Evolutionary conservation across 1,140 invertebrate genomes (phyloP), one percentile per base, ranked within the genome.

Genomic region (Yoshiicerus persimilis): DNA sequence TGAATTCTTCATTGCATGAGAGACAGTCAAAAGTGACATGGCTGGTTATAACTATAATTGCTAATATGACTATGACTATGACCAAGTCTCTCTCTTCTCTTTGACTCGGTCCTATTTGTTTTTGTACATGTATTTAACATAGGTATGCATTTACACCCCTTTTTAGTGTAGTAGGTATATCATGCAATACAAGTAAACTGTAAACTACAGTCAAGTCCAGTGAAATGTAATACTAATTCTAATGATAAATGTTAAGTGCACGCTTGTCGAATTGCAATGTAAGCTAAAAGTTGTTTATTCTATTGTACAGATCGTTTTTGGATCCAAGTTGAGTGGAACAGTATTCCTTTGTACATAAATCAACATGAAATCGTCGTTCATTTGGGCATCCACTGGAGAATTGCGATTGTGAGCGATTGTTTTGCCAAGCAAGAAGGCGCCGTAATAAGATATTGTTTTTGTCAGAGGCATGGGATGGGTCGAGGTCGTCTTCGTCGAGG

Each of bases 401-500:
- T 36, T 34, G 20, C 16, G 32, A 80, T 80, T 80, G 75, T 80
- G 75, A 80, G 20, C 13, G 75, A 80, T 38, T 80, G 75, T 80
- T 16, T 30, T 70, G 66, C 66, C 66, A 80, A 80, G 75, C 38
- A 36, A 70, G 30, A 36, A 38, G 75, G 75, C 75, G 75, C 75
- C 75, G 34, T 80, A 80, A 38, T 80, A 80, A 36, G 32, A 80
- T 80, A 80, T 80, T 80, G 75, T 80, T 80, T 80, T 80, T 34
- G 75, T 80, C 83, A 84, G 41, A 34, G 88, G 87, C 34, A 89
- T 90, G 88, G 89, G 87, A 90, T 91, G 91, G 90, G 90, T 87
- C 90, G 89, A 87, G 85, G 86, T 85, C 90, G 91, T 66, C 87
- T 92, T 85, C 91, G 91, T 47, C 90, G 91, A 25, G 91, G 91